phyloP scores from a whole-genome alignment of 2,888 invertebrate genomes.

The Cyaniris semiargus region DNA sequence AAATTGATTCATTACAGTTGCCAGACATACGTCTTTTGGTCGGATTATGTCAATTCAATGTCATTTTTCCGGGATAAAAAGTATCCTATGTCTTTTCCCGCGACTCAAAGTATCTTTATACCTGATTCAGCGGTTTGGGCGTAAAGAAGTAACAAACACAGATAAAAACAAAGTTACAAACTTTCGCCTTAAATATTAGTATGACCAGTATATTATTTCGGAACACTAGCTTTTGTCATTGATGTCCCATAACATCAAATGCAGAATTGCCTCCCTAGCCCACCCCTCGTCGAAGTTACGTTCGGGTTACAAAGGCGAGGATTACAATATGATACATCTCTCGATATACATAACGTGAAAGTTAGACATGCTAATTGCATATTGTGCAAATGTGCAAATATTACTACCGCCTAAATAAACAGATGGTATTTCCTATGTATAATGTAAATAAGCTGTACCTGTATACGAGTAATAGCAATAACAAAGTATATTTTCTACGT shows the following conservation, averaged over 20 bases:
- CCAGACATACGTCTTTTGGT: too few relatives aligned
- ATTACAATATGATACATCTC: not conserved
- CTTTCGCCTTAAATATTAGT: too few relatives aligned
- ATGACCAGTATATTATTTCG: not conserved
- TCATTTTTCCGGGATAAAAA: too few relatives aligned
- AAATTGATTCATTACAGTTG: too few relatives aligned
- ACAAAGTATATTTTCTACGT: not conserved
- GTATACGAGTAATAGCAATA: not conserved
- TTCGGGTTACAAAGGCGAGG: not conserved
- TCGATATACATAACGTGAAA: not conserved
- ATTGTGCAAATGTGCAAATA: not conserved
- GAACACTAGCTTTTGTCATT: not conserved
- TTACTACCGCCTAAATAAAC: not conserved
- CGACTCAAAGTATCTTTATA: too few relatives aligned
- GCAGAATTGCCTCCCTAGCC: not conserved
- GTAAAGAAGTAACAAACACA: too few relatives aligned
- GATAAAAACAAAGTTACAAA: not conserved
- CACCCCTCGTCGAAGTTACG: not conserved
- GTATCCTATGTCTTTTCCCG: too few relatives aligned
- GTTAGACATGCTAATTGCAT: conserved; percentile 3
- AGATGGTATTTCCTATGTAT: not conserved
- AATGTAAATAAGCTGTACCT: not conserved
- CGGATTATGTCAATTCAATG: too few relatives aligned
- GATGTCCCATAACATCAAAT: not conserved
- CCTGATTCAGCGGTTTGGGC: too few relatives aligned